Conservation (phyloP, 2,113 vertebrate species). For the Lophotis ruficrista region DNA sequence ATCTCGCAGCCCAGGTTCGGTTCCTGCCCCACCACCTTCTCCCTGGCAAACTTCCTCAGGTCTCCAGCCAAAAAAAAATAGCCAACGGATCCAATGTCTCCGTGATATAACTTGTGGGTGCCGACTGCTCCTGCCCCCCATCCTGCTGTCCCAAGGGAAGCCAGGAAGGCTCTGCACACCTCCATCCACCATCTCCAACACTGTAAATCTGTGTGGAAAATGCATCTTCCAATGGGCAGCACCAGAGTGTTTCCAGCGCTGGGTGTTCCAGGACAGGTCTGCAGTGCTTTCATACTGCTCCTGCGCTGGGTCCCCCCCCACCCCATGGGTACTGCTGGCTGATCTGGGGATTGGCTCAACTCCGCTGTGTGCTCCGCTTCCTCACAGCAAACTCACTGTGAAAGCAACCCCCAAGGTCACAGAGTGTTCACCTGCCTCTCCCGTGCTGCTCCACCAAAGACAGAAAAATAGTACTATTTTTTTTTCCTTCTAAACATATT, state of each 20-base stretch:
- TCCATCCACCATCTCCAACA: neutral
- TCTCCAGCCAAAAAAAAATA: neutral
- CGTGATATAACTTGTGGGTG: neutral
- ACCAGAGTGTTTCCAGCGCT: neutral
- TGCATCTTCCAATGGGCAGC: neutral
- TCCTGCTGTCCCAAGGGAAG: accelerated
- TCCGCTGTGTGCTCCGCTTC: neutral
- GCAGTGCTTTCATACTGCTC: neutral
- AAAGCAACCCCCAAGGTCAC: neutral
- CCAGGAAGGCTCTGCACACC: neutral
- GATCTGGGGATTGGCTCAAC: neutral
- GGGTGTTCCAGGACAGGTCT: neutral
- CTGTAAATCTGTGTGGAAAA: neutral
- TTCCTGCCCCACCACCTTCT: neutral
- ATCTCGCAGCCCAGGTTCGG: neutral
- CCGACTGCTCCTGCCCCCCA: neutral
- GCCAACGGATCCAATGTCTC: neutral
- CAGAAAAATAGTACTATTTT: neutral
- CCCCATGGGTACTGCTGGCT: accelerated
- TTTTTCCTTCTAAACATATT: neutral
- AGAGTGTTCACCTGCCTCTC: neutral
- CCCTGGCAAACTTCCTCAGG: neutral
- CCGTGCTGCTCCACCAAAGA: neutral
- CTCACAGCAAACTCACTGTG: neutral
- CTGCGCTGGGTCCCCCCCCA: neutral